Evolutionary conservation across 1,140 invertebrate species (phyloP).

Genomic region (Caerostris extrusa): DNA sequence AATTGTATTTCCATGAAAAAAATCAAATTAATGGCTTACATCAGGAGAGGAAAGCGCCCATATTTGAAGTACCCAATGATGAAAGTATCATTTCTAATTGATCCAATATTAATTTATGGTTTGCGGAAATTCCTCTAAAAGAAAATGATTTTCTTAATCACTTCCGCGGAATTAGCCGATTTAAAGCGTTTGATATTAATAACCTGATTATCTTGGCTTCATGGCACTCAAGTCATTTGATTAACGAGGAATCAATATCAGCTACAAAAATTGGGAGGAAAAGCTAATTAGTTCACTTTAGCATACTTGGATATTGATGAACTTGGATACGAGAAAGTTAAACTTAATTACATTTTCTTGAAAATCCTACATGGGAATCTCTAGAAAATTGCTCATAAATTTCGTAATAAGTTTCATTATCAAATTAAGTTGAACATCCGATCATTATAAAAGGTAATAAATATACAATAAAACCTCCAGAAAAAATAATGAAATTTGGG

Average conservation of each 20-base stretch:
- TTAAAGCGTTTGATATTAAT: slow-evolving; percentile 38
- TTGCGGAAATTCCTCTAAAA: background rate
- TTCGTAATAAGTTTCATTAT: too few relatives aligned
- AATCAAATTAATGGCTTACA: too few relatives aligned
- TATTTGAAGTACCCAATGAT: background rate
- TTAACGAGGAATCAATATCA: slow-evolving; percentile 25
- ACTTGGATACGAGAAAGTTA: slow-evolving; percentile 3
- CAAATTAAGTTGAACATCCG: too few relatives aligned
- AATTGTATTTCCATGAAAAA: too few relatives aligned
- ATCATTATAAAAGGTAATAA: too few relatives aligned
- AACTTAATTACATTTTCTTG: slow-evolving; percentile 22
- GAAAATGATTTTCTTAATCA: slow-evolving; percentile 43
- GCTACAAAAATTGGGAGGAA: slow-evolving; percentile 20
- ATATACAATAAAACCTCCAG: too few relatives aligned
- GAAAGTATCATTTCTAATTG: background rate
- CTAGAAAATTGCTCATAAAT: too few relatives aligned
- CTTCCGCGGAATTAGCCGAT: slow-evolving; percentile 24
- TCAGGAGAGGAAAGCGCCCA: too few relatives aligned
- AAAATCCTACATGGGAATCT: background rate
- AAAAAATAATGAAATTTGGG: too few relatives aligned
- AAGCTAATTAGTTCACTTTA: slow-evolving; percentile 26
- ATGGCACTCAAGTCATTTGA: background rate
- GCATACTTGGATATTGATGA: slow-evolving; percentile 26
- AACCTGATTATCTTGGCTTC: slow-evolving; percentile 16
- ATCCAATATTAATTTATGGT: background rate